Percentiles rank a stretch among this genome's conserved stretches.
phyloP scores from a whole-genome alignment of 2,888 invertebrate genomes.

The Pandemis corylana region DNA sequence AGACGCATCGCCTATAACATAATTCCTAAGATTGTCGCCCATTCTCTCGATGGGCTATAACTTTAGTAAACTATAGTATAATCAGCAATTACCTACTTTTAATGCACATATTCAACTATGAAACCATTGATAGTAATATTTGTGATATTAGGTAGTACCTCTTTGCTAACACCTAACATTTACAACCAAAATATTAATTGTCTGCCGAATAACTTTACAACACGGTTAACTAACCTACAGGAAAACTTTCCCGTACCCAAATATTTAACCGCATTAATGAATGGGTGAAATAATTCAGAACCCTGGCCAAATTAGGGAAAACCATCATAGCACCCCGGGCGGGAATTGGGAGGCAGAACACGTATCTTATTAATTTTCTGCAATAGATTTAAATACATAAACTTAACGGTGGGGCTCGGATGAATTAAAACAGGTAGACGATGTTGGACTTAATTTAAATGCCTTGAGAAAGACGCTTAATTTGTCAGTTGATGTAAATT shows the following conservation, averaged over 20 bases:
- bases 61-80: too few relatives aligned
- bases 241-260: conserved; percentile 50
- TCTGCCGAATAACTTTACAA: conserved; percentile 11
- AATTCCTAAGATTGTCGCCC: too few relatives aligned
- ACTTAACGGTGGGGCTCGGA: conserved; percentile 56
- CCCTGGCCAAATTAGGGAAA: conserved; percentile 54
- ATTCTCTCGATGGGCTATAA: too few relatives aligned
- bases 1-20: too few relatives aligned
- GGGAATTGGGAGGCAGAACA: conserved; percentile 49
- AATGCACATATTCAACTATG: too few relatives aligned
- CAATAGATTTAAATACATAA: conserved; percentile 67
- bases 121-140: too few relatives aligned
- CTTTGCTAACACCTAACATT: neutral
- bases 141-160: too few relatives aligned
- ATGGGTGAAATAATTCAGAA: conserved; percentile 65
- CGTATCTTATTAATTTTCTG: conserved; percentile 69
- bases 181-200: neutral
- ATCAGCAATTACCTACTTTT: too few relatives aligned
- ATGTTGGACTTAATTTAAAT: conserved; percentile 19
- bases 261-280: conserved; percentile 65
- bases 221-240: conserved; percentile 27
- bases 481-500: neutral
- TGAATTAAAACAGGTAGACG: conserved; percentile 30
- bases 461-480: neutral
- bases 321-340: conserved; percentile 54